A percentile compares a stretch with the other conserved stretches of the same genome.
Conservation (phyloP, 2,113 vertebrate species). For the Pan paniscus region DNA sequence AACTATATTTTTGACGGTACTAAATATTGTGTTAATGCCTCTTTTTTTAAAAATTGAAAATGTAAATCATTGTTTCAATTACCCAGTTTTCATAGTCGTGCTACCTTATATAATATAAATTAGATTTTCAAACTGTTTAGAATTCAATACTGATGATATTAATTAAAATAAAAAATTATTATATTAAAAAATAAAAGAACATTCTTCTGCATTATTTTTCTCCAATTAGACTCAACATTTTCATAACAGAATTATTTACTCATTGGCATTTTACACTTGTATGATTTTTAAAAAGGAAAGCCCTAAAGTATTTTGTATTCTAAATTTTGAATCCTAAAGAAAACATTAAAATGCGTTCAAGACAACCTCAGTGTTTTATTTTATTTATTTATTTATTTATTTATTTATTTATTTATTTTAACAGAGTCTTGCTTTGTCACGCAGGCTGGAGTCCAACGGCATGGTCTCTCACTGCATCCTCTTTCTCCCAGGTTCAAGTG, state of each 20-base stretch:
- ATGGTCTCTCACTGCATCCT: no score
- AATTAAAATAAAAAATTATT: neutral
- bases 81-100: neutral
- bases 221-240: neutral
- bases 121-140: neutral
- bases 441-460: no score
- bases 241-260: neutral
- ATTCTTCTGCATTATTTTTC: neutral
- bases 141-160: neutral
- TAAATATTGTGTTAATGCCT: neutral
- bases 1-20: neutral
- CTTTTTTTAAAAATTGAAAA: neutral
- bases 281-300: neutral
- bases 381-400: neutral
- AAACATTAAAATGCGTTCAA: neutral
- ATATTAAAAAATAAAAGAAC: neutral
- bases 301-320: neutral
- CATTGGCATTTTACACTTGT: neutral
- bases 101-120: neutral
- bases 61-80: constrained; percentile 8
- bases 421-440: no score
- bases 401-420: neutral
- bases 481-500: no score
- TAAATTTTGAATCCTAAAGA: neutral
- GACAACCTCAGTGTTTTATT: neutral